These are phyloP conservation scores for Trissonchulus sp. DNA, from an alignment of 2,888 invertebrate genomes.

Conservation along the genomic window DNA sequence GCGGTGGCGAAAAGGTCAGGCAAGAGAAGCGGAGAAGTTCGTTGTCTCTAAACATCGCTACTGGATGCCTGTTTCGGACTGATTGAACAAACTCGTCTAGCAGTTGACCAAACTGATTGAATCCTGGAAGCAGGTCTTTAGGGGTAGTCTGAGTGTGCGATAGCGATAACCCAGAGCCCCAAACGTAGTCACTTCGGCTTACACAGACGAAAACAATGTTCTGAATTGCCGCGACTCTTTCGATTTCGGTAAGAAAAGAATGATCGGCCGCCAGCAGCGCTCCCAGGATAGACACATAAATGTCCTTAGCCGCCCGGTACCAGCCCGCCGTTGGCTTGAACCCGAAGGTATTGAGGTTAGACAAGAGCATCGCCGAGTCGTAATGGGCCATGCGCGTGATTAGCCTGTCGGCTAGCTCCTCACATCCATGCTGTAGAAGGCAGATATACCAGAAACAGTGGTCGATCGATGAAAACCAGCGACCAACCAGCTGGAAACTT, in stretches of 20 bases:
- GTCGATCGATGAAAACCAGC: background rate
- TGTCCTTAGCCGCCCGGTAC: background rate
- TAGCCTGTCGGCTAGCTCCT: background rate
- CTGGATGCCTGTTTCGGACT: no score
- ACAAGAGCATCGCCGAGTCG: background rate
- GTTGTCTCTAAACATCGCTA: no score
- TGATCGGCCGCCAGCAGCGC: background rate
- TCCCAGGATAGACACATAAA: background rate
- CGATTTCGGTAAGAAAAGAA: background rate
- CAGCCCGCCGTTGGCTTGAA: background rate
- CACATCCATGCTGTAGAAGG: background rate
- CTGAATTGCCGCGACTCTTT: background rate
- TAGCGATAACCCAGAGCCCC: background rate
- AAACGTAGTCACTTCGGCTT: background rate
- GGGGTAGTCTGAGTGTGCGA: background rate
- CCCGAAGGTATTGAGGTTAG: background rate
- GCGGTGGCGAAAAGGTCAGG: background rate
- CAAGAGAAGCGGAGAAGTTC: background rate
- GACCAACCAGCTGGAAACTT: background rate
- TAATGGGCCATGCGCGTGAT: background rate
- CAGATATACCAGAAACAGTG: background rate
- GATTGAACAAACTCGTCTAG: background rate
- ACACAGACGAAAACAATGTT: background rate
- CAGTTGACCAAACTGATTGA: background rate
- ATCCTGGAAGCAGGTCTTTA: background rate